Evolutionary conservation across 2,888 invertebrate genomes (phyloP), one percentile per base, ranked within the genome.

Genomic region (Bibio marci): DNA sequence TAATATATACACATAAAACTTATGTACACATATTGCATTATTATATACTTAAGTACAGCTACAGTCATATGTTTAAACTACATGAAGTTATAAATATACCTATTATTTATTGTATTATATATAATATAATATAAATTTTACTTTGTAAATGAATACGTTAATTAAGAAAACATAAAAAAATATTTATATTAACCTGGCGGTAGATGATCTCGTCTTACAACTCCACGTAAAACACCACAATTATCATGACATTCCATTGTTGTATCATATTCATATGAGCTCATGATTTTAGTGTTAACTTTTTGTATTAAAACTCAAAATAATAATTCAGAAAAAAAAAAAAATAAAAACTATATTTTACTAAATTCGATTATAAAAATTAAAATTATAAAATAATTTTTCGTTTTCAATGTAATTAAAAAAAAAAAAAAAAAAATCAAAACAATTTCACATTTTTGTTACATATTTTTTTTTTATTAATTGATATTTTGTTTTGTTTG

Each of bases 261-360:
- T 38, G 61, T 58, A 50, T 62, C 62, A 53, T 60, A 61, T 51
- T 62, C 61, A 53, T 61, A 61, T 47, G 60, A 57, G 58, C 59
- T 61, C 61, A 61, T 61, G 37, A 38, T 31, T 30, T 30, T 7
- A 30, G 12, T 30, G 12, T 30, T 4, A 4, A 13, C 27, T 27
- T 27, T 12, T 8, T 26, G 26, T 26, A 26, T 30, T 10, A n/a
- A 7, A 30, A 30, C 7, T 30, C n/a, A 30, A n/a, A n/a, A 12
- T 11, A 15, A 32, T 15, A 32, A 15, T 4, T 14, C 13, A 4
- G 13, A 14, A 14, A 11, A 32, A 32, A 32, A 32, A 15, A 15
- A 15, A n/a, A 32, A 32, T 5, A 15, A 6, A 30, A 30, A 6
- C n/a, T 14, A 7, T 13, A 30, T 30, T 26, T 26, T 26, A 6